These are phyloP conservation scores for Tragulus kanchil DNA, from an alignment of 2,113 vertebrate species.

Conservation along the genomic window DNA sequence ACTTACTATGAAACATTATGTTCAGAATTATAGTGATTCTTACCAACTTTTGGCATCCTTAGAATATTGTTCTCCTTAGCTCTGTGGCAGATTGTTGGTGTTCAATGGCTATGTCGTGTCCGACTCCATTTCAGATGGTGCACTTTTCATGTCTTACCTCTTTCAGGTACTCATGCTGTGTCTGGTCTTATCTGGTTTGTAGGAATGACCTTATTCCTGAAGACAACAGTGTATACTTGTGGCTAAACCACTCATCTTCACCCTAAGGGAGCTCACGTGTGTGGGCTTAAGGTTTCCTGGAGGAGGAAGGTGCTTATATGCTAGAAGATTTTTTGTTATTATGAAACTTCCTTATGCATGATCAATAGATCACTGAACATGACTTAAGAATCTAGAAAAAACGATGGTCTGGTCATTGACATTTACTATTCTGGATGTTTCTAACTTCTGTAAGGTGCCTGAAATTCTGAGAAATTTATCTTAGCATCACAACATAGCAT, in stretches of 20 bases:
- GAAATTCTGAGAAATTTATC: not conserved
- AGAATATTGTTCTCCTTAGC: not conserved
- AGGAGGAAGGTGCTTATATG: not conserved
- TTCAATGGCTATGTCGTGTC: too few relatives aligned
- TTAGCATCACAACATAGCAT: not conserved
- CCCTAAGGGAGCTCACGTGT: not conserved
- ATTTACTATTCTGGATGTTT: constrained; percentile 3
- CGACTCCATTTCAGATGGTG: too few relatives aligned
- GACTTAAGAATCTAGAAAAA: not conserved
- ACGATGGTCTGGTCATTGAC: not conserved
- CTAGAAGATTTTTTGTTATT: not conserved
- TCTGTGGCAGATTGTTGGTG: not conserved
- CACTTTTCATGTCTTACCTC: not conserved
- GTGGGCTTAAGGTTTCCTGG: not conserved
- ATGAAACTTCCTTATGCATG: not conserved
- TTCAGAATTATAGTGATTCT: not conserved
- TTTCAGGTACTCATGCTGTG: not conserved
- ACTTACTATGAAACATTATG: not conserved
- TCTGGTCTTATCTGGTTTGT: not conserved
- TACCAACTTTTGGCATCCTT: not conserved
- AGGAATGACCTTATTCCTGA: not conserved
- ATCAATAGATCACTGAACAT: not conserved
- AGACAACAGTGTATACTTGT: not conserved
- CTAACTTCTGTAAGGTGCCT: constrained; percentile 16
- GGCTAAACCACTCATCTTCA: not conserved